Evolutionary conservation across 1,140 invertebrate species (phyloP), one percentile per base, ranked within the genome.

Genomic region (Anagrus nilaparvatae): DNA sequence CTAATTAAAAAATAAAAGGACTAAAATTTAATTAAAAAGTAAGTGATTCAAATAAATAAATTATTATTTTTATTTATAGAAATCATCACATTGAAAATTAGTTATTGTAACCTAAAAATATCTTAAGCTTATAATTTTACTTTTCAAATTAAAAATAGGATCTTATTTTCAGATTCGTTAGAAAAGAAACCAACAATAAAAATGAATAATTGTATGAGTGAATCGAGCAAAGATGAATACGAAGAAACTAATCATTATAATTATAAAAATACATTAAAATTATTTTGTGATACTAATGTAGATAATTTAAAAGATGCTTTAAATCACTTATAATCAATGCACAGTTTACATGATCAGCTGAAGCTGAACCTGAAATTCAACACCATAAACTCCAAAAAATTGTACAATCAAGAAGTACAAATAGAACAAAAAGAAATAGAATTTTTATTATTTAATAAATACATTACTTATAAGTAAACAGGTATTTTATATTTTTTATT

Each of bases 321-420:
- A 19, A 51, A 61, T 5, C 78, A 80, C 48, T 67, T 75, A 30
- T 52, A 58, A 24, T 50, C 53, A 3, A 39, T 44, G 4, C 88
- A 93, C 54, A 70, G 71, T 34, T 82, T 93, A 55, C 75, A 82
- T 61, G 30, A 13, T 40, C 13, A 32, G 13, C 46, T 73, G 78
- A 4, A 77, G n/a, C 9, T 20, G 6, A 10, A 40, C 74, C 76
- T 2, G 71, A 78, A 51, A 60, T 66, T 40, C 77, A 80, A 63
- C 79, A 78, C 53, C 63, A 61, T 20, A 75, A 80, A 56, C 62
- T 80, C 13, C 74, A 78, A 53, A 67, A 59, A 49, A 78, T 72
- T 10, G 77, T 80, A 50, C 71, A 69, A 34, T 55, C 51, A 4
- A 5, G 61, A 61, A 50, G 59, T 55, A 30, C 54, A 70, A 49